Base-by-base conservation (phyloP, 2,797 vertebrate species). In the Nannoperca obscura region DNA sequence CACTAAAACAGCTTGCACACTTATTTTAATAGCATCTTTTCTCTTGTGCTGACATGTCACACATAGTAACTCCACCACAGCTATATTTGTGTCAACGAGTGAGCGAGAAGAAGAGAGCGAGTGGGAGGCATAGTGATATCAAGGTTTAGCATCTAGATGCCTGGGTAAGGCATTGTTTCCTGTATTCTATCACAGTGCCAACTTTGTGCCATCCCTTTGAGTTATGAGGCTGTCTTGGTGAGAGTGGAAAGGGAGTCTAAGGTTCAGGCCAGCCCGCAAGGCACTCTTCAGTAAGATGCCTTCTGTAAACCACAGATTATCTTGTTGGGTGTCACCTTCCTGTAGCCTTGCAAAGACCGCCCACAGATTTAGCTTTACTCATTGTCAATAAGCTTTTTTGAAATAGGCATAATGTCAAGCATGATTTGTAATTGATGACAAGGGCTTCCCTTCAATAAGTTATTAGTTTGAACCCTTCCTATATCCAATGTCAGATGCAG, bases 91-190 rank as follows among this genome's bases (percentile, higher is more conserved):
- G 83, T 78, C 72, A 63, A 55, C 4, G 32, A 40, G 54, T 11
- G 36, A 14, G 75, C 6, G 63, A 54, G 64, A 17, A 42, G 11
- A 65, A 34, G 52, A 1, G 17, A 40, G 65, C 5, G 46, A 76
- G 85, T 79, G 81, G 75, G 83, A 77, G 72, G 79, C 76, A 82
- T 64, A 36, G 77, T 61, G 74, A 79, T 84, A 79, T 87, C 76
- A 68, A 84, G 84, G 83, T 89, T 86, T 60, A 87, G 80, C 77
- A 65, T 80, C 74, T 42, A 69, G 34, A 67, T 78, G 81, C 78
- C 71, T 36, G 78, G 71, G 78, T 73, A 74, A 85, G 74, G 82
- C 86, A 86, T 88, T 90, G 90, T 89, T 92, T 94, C 88, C 88
- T 78, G 63, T 76, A 32, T 64, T 85, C 79, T n/a, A 77, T 82